These are phyloP conservation scores for Aspidiotus rigidus DNA, from an alignment of 2,888 invertebrate genomes.

Conservation along the genomic window DNA sequence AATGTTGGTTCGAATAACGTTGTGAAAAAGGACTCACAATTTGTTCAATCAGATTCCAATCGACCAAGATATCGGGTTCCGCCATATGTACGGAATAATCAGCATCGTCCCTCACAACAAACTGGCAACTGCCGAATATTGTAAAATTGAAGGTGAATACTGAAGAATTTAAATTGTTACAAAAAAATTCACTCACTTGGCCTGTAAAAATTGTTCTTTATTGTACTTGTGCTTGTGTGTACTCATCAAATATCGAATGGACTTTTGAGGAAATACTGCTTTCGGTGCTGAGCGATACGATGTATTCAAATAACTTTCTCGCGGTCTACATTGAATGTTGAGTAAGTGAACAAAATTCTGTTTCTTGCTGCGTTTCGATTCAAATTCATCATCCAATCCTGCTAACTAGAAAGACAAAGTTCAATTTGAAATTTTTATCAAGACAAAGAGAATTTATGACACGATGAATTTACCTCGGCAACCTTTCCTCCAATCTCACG, in stretches of 20 bases:
- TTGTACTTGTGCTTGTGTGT: slow-evolving; percentile 64
- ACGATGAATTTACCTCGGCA: slow-evolving; percentile 15
- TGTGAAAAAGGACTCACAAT: slow-evolving; percentile 53
- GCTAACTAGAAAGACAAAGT: slow-evolving; percentile 36
- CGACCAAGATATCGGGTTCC: slow-evolving; percentile 80
- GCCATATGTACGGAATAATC: slow-evolving; percentile 68
- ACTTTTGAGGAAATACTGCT: slow-evolving; percentile 23
- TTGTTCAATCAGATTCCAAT: slow-evolving; percentile 88
- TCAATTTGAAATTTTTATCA: not conserved
- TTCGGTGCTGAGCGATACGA: slow-evolving; percentile 23
- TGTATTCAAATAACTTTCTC: slow-evolving; percentile 42
- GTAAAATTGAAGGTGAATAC: slow-evolving; percentile 14
- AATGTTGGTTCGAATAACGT: not conserved
- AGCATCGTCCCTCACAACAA: slow-evolving; percentile 74
- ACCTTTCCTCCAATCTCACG: slow-evolving; percentile 28
- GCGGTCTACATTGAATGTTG: slow-evolving; percentile 75
- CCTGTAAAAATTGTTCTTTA: slow-evolving; percentile 88
- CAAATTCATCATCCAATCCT: slow-evolving; percentile 51
- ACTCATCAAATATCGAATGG: slow-evolving; percentile 43
- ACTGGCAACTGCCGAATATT: slow-evolving; percentile 68
- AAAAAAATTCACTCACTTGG: slow-evolving; percentile 58
- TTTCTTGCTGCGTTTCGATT: slow-evolving; percentile 59
- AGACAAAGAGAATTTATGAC: too few species aligned
- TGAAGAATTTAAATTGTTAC: not conserved
- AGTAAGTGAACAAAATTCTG: slow-evolving; percentile 88